These are phyloP conservation scores for Drosophila phalerata DNA, from an alignment of 2,888 invertebrate genomes.

Conservation along the genomic window DNA sequence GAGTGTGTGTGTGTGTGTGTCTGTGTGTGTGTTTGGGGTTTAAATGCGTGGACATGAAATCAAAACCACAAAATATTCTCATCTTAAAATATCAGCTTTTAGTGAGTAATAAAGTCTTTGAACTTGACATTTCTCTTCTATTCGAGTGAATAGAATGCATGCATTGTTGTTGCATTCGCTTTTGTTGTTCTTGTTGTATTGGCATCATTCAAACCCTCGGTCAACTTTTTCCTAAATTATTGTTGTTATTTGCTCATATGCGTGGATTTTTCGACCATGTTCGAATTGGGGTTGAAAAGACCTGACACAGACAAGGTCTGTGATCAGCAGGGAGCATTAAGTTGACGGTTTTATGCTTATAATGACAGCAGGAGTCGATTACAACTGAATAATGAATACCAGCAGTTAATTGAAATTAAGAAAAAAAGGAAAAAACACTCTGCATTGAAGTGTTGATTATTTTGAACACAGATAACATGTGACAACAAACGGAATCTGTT, in stretches of 20 bases:
- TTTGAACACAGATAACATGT: too few relatives aligned
- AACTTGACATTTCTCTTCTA: constrained; percentile 39
- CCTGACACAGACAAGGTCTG: constrained; percentile 21
- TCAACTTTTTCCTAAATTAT: constrained; percentile 50
- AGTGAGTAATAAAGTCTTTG: constrained; percentile 67
- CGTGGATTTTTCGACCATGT: constrained; percentile 43
- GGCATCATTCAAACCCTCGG: constrained; percentile 13
- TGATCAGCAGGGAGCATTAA: constrained; percentile 21
- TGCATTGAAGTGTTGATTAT: too few relatives aligned
- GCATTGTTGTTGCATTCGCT: not conserved
- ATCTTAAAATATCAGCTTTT: constrained; percentile 41
- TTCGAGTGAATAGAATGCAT: constrained; percentile 17
- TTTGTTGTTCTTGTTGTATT: constrained; percentile 2
- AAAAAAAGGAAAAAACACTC: too few relatives aligned
- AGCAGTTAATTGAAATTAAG: constrained; percentile 12
- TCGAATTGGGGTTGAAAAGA: constrained; percentile 39
- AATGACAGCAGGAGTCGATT: constrained; percentile 17
- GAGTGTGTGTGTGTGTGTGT: not conserved
- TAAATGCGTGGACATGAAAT: constrained; percentile 51
- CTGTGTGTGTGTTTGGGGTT: constrained; percentile 11
- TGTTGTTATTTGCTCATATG: constrained; percentile 65
- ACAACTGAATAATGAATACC: constrained; percentile 3
- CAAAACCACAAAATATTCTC: constrained; percentile 66
- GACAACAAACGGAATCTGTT: too few relatives aligned
- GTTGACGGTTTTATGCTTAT: constrained; percentile 11